These are phyloP conservation scores for Felis catus DNA, from an alignment of 2,113 vertebrate species.

Conservation along the genomic window DNA sequence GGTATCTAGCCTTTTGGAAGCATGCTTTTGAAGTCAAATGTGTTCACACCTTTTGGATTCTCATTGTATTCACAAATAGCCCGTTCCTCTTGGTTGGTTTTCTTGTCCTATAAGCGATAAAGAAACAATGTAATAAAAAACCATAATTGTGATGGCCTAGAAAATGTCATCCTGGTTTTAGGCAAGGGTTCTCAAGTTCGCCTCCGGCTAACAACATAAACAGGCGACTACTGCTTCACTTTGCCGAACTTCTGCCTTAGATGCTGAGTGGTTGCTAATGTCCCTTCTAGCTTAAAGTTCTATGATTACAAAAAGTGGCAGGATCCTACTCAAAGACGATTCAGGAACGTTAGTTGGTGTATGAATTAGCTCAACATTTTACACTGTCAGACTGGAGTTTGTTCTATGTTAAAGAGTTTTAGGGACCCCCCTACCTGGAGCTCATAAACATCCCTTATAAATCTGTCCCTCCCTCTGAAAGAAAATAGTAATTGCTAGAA, in stretches of 20 bases:
- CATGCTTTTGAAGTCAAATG: conserved; percentile 30
- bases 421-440: background rate
- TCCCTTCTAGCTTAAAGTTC: background rate
- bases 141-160: background rate
- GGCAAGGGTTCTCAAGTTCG: background rate
- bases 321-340: conserved; percentile 32
- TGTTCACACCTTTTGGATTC: conserved; percentile 76
- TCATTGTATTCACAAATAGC: conserved; percentile 62
- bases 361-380: conserved; percentile 24
- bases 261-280: background rate
- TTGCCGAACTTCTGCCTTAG: background rate
- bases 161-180: conserved; percentile 40
- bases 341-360: background rate
- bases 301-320: background rate
- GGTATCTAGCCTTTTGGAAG: conserved; percentile 19
- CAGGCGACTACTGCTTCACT: conserved; percentile 10
- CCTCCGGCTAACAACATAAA: conserved; percentile 8
- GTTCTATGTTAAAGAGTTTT: conserved; percentile 31
- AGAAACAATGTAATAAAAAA: conserved; percentile 63
- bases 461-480: background rate
- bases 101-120: conserved; percentile 73
- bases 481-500: background rate
- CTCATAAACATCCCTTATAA: conserved; percentile 10
- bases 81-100: conserved; percentile 28
- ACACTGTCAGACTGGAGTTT: background rate